Evolutionary conservation across 2,113 vertebrate genomes (phyloP).

Genomic region (Passer domesticus): DNA sequence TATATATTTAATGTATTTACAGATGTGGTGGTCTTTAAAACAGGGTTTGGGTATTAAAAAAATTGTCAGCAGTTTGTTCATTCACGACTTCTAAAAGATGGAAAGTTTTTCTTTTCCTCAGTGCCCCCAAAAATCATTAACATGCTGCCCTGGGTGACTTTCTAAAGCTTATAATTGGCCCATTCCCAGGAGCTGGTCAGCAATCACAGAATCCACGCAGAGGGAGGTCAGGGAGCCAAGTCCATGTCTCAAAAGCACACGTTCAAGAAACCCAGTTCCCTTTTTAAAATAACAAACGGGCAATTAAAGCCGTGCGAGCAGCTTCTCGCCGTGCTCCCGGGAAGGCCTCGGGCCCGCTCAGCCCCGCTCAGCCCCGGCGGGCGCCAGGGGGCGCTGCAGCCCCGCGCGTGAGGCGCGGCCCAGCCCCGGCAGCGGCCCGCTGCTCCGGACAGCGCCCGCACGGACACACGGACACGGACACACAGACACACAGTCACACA

Average conservation of each 20-base stretch:
- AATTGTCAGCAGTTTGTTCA: not conserved
- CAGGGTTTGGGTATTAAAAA: not conserved
- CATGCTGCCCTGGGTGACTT: slow-evolving; percentile 24
- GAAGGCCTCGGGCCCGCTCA: not conserved
- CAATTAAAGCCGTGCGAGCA: not conserved
- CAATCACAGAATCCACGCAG: not conserved
- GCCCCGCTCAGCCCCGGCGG: too few relatives aligned
- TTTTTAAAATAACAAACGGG: not conserved
- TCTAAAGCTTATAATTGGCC: slow-evolving; percentile 41
- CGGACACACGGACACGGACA: not conserved
- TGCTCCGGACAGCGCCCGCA: too few relatives aligned
- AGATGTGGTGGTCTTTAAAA: not conserved
- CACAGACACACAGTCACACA: too few relatives aligned
- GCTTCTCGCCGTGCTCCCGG: not conserved
- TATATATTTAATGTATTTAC: not conserved
- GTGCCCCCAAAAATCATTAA: slow-evolving; percentile 22
- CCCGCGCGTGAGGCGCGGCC: not conserved
- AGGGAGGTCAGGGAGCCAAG: slow-evolving; percentile 30
- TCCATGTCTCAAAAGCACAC: not conserved
- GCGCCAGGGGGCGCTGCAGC: not conserved
- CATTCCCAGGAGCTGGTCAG: slow-evolving; percentile 11
- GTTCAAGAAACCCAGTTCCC: not conserved
- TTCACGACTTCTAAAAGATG: not conserved
- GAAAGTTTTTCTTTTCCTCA: not conserved
- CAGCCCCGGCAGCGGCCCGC: not conserved